Evolutionary conservation across 2,888 invertebrate species (phyloP).

Genomic region (Adelphocoris suturalis): DNA sequence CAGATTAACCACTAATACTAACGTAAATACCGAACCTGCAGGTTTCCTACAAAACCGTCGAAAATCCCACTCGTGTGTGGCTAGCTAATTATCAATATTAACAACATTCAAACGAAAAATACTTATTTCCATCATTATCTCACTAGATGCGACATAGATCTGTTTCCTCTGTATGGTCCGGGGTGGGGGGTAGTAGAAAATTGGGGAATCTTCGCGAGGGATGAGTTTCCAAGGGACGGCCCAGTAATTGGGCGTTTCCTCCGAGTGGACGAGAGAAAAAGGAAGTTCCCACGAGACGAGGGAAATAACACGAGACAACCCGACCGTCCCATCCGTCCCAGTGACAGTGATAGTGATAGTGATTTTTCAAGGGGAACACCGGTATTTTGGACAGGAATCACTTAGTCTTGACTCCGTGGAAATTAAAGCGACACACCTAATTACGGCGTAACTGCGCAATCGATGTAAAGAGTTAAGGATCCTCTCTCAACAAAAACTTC

Average conservation of each 20-base stretch:
- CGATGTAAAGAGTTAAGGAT: too few relatives aligned
- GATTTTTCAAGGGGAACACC: conserved; percentile 26
- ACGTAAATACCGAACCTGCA: too few relatives aligned
- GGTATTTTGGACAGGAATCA: neutral
- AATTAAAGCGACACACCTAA: neutral
- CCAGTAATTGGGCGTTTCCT: conserved; percentile 30
- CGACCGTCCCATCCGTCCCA: conserved; percentile 3
- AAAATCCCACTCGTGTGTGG: too few relatives aligned
- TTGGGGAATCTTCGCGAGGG: neutral
- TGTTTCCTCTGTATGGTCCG: too few relatives aligned
- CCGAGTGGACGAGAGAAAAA: neutral
- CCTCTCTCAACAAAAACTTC: too few relatives aligned
- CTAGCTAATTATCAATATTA: too few relatives aligned
- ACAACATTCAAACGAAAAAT: too few relatives aligned
- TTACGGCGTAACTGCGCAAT: too few relatives aligned
- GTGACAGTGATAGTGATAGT: neutral
- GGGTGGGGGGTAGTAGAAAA: neutral
- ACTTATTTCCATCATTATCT: too few relatives aligned
- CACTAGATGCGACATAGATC: too few relatives aligned
- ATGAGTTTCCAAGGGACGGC: conserved; percentile 1
- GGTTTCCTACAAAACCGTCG: too few relatives aligned
- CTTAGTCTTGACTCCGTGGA: neutral
- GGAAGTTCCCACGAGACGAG: conserved; percentile 31
- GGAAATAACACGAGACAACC: conserved; percentile 1
- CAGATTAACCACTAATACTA: too few relatives aligned